phyloP scores from a whole-genome alignment of 2,113 vertebrate genomes.

The Cryptotis parvus region DNA sequence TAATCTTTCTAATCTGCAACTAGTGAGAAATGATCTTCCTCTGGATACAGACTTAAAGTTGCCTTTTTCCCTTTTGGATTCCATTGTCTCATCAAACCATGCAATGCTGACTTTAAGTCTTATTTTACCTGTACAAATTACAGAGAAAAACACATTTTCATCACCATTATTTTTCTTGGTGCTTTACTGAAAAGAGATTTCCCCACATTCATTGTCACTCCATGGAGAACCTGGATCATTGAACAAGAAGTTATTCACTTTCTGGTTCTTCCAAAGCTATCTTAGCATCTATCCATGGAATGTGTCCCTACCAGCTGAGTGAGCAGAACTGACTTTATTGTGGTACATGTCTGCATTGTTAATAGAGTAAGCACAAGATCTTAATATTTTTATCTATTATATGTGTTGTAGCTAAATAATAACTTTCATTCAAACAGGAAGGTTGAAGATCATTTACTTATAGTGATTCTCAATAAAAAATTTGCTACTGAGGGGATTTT shows the following conservation, averaged over 20 bases:
- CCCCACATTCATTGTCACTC: not conserved
- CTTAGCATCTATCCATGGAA: not conserved
- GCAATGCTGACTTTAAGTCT: not conserved
- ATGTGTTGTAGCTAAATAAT: not conserved
- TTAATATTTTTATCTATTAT: not conserved
- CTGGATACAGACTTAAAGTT: not conserved
- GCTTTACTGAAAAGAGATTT: not conserved
- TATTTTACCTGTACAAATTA: not conserved
- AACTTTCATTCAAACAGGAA: not conserved
- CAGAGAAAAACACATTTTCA: not conserved
- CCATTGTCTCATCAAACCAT: not conserved
- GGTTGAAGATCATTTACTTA: not conserved
- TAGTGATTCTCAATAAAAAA: not conserved
- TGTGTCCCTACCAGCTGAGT: not conserved
- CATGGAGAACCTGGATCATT: not conserved
- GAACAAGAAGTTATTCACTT: not conserved
- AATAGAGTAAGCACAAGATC: not conserved
- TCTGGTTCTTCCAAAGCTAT: not conserved
- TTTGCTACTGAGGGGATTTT: not conserved
- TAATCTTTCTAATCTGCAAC: not conserved
- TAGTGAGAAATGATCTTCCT: not conserved
- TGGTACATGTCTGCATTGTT: accelerated
- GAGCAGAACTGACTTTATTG: not conserved
- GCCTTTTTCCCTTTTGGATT: not conserved
- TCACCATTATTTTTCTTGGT: not conserved